These are phyloP conservation scores for Cephalotes varians DNA, from an alignment of 2,888 invertebrate genomes.

Conservation along the genomic window DNA sequence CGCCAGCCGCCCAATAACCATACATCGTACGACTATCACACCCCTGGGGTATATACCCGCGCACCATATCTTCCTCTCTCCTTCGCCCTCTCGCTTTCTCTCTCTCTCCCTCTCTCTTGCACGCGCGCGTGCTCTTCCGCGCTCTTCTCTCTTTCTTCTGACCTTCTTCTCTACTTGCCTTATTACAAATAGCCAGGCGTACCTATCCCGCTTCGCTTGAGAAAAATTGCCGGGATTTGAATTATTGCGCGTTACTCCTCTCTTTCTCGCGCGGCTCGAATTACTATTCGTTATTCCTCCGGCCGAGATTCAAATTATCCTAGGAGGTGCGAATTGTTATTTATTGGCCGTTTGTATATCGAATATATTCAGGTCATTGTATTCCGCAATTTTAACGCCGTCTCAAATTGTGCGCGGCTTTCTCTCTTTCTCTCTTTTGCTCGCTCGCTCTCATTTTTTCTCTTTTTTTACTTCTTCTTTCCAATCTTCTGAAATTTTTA, in stretches of 20 bases:
- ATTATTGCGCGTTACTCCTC: conserved; percentile 41
- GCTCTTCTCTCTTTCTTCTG: conserved; percentile 15
- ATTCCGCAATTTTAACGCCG: conserved; percentile 36
- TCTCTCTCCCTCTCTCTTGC: conserved; percentile 21
- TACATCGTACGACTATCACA: conserved; percentile 84
- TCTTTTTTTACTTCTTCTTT: not conserved
- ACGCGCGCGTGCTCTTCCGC: conserved; percentile 39
- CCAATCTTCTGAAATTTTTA: conserved; percentile 44
- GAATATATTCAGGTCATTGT: conserved; percentile 35
- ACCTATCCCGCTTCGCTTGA: conserved; percentile 49
- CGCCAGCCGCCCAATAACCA: conserved; percentile 85
- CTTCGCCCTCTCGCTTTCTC: conserved; percentile 28
- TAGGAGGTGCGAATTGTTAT: conserved; percentile 49
- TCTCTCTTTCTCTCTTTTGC: not conserved
- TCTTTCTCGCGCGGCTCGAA: conserved; percentile 27
- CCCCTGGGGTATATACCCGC: conserved; percentile 79
- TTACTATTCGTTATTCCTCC: conserved; percentile 47
- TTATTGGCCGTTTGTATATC: conserved; percentile 31
- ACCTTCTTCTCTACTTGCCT: conserved; percentile 75
- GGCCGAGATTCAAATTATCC: conserved; percentile 51
- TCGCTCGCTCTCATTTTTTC: not conserved
- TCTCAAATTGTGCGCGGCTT: not conserved
- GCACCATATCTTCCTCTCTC: conserved; percentile 57
- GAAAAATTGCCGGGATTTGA: conserved; percentile 64
- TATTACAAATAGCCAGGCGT: conserved; percentile 78